These are phyloP conservation scores for Liodrosophila aerea DNA, from an alignment of 2,888 invertebrate genomes.

Conservation along the genomic window DNA sequence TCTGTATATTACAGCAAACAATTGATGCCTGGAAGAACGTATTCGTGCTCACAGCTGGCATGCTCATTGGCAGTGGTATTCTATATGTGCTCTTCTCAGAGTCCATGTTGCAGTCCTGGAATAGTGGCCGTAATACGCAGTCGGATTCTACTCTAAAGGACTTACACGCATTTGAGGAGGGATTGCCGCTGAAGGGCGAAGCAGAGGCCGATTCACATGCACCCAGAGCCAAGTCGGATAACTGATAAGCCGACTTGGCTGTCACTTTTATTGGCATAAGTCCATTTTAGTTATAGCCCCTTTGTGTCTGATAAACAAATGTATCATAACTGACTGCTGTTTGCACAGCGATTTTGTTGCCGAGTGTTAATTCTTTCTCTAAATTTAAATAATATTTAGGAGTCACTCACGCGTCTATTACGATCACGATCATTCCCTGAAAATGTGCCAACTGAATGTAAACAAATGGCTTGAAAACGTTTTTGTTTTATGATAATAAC, in stretches of 20 bases:
- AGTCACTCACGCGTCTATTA: not conserved
- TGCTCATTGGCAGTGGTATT: constrained; percentile 84
- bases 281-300: constrained; percentile 52
- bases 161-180: constrained; percentile 62
- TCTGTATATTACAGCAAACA: constrained; percentile 84
- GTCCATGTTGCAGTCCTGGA: constrained; percentile 85
- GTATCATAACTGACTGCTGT: constrained; percentile 30
- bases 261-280: constrained; percentile 56
- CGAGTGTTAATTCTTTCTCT: constrained; percentile 15
- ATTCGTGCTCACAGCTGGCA: constrained; percentile 84
- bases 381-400: constrained; percentile 25
- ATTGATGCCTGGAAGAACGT: constrained; percentile 85
- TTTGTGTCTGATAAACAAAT: constrained; percentile 36
- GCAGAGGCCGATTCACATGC: constrained; percentile 9
- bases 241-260: constrained; percentile 31
- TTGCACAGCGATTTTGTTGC: constrained; percentile 28
- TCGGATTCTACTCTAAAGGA: constrained; percentile 70
- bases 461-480: too few relatives aligned
- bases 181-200: constrained; percentile 37
- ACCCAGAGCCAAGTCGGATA: constrained; percentile 29
- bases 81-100: constrained; percentile 84
- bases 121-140: constrained; percentile 69
- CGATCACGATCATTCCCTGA: constrained; percentile 19
- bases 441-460: too few relatives aligned
- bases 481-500: too few relatives aligned